Base-by-base conservation (phyloP, 2,797 vertebrate species). In the Sparidentex hasta region DNA sequence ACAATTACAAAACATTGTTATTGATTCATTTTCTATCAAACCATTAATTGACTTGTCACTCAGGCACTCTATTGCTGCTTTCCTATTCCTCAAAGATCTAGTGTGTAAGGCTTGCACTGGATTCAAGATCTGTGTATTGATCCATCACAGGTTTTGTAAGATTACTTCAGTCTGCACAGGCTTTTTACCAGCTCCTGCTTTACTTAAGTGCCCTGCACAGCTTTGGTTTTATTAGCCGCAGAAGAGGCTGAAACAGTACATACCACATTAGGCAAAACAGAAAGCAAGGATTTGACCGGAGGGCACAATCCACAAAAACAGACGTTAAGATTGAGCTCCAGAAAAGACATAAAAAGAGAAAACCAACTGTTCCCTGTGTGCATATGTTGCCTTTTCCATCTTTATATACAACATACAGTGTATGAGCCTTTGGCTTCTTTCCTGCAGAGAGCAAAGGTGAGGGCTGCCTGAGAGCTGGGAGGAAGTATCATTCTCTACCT, bases 401-500 rank as follows among this genome's bases (percentile, higher is more conserved):
- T 78, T 78, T 63, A 61, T 71, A 70, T 44, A 69, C 12, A 4
- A 48, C 7, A 66, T 11, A 50, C 9, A 17, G 13, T 38, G 16
- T 67, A 68, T 47, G 69, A 78, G 48, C 58, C 48, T 70, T 14
- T 48, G 65, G 44, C 65, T 27, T 72, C 68, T 62, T 5, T 62
- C 9, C 38, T 41, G 20, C 29, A 5, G 33, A 74, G 88, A 85
- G 84, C 87, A 87, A 91, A 92, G 88, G 87, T 90, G 83, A 88
- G 57, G 14, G 66, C 70, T 57, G 64, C 43, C 64, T 67, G 66
- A 75, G 73, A 71, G 71, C 48, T 44, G 65, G 21, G 71, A 74
- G 71, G 79, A 81, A 81, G 81, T 87, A 91, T 90, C 85, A 72
- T 59, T 86, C 84, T 87, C 77, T 50, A 75, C 85, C 84, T 84